A percentile compares a stretch with the other conserved stretches of the same genome.
These are phyloP conservation scores for Patella depressa DNA, from an alignment of 2,888 invertebrate species.

Conservation along the genomic window DNA sequence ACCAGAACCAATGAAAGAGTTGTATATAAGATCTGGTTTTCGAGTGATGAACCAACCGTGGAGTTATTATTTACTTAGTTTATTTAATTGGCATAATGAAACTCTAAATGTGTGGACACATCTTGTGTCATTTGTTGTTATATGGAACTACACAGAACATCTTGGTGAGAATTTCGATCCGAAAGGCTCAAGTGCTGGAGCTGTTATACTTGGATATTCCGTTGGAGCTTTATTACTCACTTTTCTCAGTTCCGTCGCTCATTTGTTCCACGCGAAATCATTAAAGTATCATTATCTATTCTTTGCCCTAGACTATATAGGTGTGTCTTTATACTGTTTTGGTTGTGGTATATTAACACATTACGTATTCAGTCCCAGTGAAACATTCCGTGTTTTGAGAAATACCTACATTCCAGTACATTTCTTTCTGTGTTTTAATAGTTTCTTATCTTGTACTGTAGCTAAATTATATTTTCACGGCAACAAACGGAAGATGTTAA, in stretches of 20 bases:
- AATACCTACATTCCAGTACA: conserved; percentile 30
- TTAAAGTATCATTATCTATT: conserved; percentile 42
- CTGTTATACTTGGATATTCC: background rate
- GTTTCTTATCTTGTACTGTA: conserved; percentile 35
- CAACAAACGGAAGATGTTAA: conserved; percentile 38
- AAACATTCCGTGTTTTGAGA: conserved; percentile 20
- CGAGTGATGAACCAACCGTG: background rate
- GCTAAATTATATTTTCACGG: conserved; percentile 30
- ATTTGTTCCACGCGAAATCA: conserved; percentile 48
- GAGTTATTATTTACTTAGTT: background rate
- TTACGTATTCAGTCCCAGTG: conserved; percentile 31
- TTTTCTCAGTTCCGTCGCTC: conserved; percentile 41
- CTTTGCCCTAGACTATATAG: conserved; percentile 48
- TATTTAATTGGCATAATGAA: conserved; percentile 10
- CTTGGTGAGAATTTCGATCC: background rate
- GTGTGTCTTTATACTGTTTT: conserved; percentile 42
- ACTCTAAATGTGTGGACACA: conserved; percentile 2
- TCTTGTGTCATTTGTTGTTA: background rate
- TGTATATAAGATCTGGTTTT: background rate
- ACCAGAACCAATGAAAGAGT: background rate
- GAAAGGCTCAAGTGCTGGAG: background rate
- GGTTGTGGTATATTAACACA: conserved; percentile 40
- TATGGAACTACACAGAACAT: background rate
- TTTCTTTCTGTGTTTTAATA: conserved; percentile 37
- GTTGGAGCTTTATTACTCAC: background rate